These are phyloP conservation scores for Spodoptera litura DNA, from an alignment of 1,140 invertebrate species.

Conservation along the genomic window DNA sequence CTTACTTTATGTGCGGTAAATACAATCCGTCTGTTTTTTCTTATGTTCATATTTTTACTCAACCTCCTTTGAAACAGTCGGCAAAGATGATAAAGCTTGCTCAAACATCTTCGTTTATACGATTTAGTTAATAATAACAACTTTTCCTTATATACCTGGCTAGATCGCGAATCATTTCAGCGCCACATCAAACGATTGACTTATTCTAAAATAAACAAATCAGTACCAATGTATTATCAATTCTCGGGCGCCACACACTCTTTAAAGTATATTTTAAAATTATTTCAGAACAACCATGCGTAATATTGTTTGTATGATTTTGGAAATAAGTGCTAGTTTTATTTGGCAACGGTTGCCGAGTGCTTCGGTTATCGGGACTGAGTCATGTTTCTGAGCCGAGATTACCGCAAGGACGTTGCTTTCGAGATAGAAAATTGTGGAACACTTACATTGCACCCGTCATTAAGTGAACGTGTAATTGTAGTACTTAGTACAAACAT, in stretches of 20 bases:
- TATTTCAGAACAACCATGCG: slow-evolving; percentile 46
- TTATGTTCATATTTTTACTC: background rate
- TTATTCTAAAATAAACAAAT: slow-evolving; percentile 40
- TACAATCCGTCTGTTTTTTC: background rate
- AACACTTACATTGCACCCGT: slow-evolving; percentile 37
- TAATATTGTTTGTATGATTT: slow-evolving; percentile 60
- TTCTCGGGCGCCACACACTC: slow-evolving; percentile 4
- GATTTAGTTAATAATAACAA: slow-evolving; percentile 8
- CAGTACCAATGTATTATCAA: slow-evolving; percentile 10
- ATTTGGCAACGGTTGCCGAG: slow-evolving; percentile 71
- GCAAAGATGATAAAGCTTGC: background rate
- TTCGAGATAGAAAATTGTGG: slow-evolving; percentile 58
- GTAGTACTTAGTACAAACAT: slow-evolving; percentile 18
- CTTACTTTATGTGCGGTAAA: slow-evolving; percentile 42
- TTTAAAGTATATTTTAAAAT: slow-evolving; percentile 5
- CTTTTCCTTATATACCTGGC: background rate
- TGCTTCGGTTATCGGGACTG: slow-evolving; percentile 64
- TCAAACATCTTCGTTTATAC: background rate
- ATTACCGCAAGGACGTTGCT: slow-evolving; percentile 75
- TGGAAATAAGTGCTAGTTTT: slow-evolving; percentile 66
- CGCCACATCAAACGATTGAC: slow-evolving; percentile 35
- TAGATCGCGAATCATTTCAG: background rate
- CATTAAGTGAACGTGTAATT: slow-evolving; percentile 26
- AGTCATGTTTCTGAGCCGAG: slow-evolving; percentile 72
- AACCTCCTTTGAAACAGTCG: background rate